phyloP scores from a whole-genome alignment of 1,140 invertebrate species.

The Drosophila neocordata region DNA sequence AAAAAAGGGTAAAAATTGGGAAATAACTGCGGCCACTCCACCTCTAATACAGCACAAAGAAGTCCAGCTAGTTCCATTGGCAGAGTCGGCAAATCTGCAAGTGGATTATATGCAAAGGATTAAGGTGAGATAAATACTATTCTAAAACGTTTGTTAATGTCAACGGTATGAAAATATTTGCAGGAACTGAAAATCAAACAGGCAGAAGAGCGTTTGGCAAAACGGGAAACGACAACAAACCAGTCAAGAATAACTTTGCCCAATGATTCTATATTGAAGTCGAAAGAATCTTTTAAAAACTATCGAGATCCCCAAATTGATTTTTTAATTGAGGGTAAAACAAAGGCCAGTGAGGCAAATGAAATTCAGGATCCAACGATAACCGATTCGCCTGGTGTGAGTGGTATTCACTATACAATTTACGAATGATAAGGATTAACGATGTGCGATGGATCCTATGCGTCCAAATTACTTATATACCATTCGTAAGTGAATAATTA shows the following conservation, averaged over 20 bases:
- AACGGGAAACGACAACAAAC: slow-evolving; percentile 7
- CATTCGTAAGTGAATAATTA: background rate
- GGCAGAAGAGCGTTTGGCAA: slow-evolving; percentile 69
- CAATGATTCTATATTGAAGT: slow-evolving; percentile 48
- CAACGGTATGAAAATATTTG: background rate
- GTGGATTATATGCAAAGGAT: slow-evolving; percentile 62
- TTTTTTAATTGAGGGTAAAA: slow-evolving; percentile 67
- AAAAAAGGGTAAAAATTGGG: slow-evolving; percentile 86
- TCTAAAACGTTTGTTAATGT: background rate
- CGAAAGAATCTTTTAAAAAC: slow-evolving; percentile 56
- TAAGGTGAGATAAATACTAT: slow-evolving; percentile 43
- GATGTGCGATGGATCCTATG: background rate
- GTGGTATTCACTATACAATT: slow-evolving; percentile 67
- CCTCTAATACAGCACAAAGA: slow-evolving; percentile 83
- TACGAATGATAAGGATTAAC: slow-evolving; percentile 39
- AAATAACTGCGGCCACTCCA: slow-evolving; percentile 88
- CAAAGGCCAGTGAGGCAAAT: slow-evolving; percentile 46
- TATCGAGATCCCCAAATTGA: slow-evolving; percentile 58
- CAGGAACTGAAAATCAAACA: slow-evolving; percentile 70
- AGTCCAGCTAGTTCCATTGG: slow-evolving; percentile 66
- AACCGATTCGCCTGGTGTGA: slow-evolving; percentile 25
- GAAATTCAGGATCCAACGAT: slow-evolving; percentile 70
- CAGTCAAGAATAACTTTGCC: slow-evolving; percentile 40
- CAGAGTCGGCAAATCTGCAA: slow-evolving; percentile 74
- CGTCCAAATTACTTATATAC: background rate